Evolutionary conservation across 2,888 invertebrate genomes (phyloP).

Genomic region (Erebia epiphron): DNA sequence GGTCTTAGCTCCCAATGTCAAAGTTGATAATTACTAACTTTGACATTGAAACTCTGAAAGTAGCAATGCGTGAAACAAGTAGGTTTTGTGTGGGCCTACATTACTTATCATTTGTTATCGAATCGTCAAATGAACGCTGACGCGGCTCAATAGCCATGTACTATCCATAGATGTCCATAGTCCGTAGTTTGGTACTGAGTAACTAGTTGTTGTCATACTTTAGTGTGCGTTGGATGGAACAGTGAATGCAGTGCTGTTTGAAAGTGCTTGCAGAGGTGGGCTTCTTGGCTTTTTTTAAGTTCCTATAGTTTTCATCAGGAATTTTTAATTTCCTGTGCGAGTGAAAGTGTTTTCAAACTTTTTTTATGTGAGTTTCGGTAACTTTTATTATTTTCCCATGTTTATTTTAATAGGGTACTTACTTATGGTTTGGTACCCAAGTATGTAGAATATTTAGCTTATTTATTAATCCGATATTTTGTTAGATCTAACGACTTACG

Average conservation of each 20-base stretch:
- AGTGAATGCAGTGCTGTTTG: constrained; percentile 26
- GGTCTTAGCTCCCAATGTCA: neutral
- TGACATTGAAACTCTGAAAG: neutral
- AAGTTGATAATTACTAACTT: neutral
- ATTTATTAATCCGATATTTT: no score
- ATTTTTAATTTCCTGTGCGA: constrained; percentile 9
- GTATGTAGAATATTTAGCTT: no score
- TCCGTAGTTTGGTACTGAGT: constrained; percentile 13
- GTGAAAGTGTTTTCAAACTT: constrained; percentile 19
- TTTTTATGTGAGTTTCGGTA: neutral
- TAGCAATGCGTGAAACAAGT: neutral
- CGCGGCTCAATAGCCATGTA: constrained; percentile 14
- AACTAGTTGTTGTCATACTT: constrained; percentile 40
- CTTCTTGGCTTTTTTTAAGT: constrained; percentile 22
- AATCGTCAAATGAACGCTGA: constrained; percentile 22
- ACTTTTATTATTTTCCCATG: neutral
- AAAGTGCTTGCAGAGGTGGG: constrained; percentile 14
- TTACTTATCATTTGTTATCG: constrained; percentile 39
- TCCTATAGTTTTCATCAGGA: constrained; percentile 19
- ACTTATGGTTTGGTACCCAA: no score
- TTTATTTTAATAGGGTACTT: neutral
- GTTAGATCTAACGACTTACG: no score
- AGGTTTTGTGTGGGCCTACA: neutral
- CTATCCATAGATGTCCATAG: neutral
- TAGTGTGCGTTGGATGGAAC: constrained; percentile 35